Percentiles rank a stretch among this genome's conserved stretches.
Conservation (phyloP, 1,140 invertebrate species). For the Sesamia nonagrioides region DNA sequence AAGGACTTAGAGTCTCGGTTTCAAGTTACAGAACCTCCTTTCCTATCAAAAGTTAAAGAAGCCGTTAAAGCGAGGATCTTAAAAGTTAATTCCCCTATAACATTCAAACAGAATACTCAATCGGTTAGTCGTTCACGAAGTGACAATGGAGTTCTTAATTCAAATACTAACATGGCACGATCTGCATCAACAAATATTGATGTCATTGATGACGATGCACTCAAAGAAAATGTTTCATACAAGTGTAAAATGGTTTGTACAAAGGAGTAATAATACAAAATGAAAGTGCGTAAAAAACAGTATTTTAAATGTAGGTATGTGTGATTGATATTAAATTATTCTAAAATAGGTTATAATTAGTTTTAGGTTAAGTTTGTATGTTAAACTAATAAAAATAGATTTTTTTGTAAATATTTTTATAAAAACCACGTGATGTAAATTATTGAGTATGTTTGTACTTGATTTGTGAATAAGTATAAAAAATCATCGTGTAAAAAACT, state of each 20-base stretch:
- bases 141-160: conserved; percentile 17
- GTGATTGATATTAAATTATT: neutral
- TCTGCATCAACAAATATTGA: conserved; percentile 63
- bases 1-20: conserved; percentile 40
- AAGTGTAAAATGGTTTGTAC: conserved; percentile 77
- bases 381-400: no score
- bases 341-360: neutral
- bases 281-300: neutral
- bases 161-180: conserved; percentile 52
- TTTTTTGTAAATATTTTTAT: conserved; percentile 18
- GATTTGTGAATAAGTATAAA: no score
- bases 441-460: no score
- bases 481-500: no score
- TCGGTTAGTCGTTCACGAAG: neutral
- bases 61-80: conserved; percentile 52
- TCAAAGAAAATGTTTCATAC: conserved; percentile 75
- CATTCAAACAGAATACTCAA: neutral
- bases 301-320: neutral
- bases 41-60: conserved; percentile 59
- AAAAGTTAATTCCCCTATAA: conserved; percentile 15
- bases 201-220: conserved; percentile 33
- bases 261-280: conserved; percentile 55
- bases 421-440: no score
- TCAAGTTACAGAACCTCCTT: conserved; percentile 51
- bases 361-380: neutral